phyloP scores from a whole-genome alignment of 2,888 invertebrate species.

The Apodemia mormo region DNA sequence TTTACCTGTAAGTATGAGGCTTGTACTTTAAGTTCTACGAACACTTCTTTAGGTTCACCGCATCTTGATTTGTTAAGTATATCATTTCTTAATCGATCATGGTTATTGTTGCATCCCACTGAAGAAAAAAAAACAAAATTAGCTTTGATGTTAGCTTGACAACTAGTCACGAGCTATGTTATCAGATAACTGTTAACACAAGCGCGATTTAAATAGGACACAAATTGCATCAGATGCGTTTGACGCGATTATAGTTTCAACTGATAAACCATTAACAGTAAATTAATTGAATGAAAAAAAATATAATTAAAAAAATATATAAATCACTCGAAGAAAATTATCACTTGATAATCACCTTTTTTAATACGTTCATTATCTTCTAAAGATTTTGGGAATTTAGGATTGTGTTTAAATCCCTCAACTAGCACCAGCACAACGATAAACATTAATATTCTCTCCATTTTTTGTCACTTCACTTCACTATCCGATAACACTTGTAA shows the following conservation, averaged over 20 bases:
- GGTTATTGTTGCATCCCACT: constrained; percentile 61
- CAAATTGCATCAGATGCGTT: constrained; percentile 40
- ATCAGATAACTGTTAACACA: neutral
- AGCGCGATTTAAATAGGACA: constrained; percentile 34
- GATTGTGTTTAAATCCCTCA: constrained; percentile 53
- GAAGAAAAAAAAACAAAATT: constrained; percentile 38
- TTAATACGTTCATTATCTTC: constrained; percentile 47
- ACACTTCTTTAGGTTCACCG: constrained; percentile 68
- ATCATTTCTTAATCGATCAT: constrained; percentile 52
- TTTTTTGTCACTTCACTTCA: constrained; percentile 47
- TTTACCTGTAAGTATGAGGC: constrained; percentile 64
- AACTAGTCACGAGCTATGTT: neutral
- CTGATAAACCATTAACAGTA: neutral
- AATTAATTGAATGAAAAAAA: neutral
- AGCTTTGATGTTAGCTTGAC: constrained; percentile 18
- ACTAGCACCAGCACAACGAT: constrained; percentile 56
- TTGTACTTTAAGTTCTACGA: constrained; percentile 56
- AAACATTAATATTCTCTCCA: constrained; percentile 63
- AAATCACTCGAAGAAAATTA: constrained; percentile 9
- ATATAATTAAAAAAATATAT: neutral
- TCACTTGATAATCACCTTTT: constrained; percentile 52
- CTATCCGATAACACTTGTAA: constrained; percentile 36
- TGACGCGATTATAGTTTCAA: constrained; percentile 14
- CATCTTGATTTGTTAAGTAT: constrained; percentile 66
- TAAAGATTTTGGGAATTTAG: constrained; percentile 56